A percentile compares a stretch with the other conserved stretches of the same genome.
phyloP scores from a whole-genome alignment of 2,113 vertebrate species.

The Geococcyx californianus region DNA sequence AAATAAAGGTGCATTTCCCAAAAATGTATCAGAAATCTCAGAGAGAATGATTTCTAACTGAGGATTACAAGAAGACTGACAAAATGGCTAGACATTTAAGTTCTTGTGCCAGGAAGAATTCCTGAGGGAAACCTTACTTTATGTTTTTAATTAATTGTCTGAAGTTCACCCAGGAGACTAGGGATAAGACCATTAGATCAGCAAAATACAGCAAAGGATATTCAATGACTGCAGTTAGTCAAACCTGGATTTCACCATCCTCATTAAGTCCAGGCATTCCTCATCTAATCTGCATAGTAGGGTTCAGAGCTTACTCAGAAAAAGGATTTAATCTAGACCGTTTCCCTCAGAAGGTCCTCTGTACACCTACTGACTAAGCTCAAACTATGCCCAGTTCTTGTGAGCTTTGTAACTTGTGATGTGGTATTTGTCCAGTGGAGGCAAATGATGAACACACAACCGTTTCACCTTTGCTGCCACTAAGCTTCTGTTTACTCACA shows the following conservation, averaged over 20 bases:
- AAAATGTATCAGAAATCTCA: not conserved
- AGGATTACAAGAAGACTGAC: not conserved
- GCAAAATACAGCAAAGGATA: not conserved
- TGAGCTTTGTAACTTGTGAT: not conserved
- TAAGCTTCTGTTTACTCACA: not conserved
- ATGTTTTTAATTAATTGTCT: not conserved
- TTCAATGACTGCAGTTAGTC: not conserved
- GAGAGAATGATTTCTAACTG: not conserved
- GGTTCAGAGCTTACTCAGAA: constrained; percentile 28
- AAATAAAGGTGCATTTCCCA: not conserved
- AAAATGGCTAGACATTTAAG: not conserved
- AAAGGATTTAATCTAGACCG: not conserved
- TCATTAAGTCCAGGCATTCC: not conserved
- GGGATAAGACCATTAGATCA: not conserved
- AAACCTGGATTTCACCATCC: not conserved
- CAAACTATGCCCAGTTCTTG: not conserved
- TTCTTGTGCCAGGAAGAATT: not conserved
- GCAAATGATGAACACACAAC: not conserved
- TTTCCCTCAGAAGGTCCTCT: not conserved
- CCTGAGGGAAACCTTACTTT: not conserved
- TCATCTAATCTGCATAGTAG: not conserved
- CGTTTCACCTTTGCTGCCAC: not conserved
- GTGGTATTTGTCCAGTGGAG: not conserved
- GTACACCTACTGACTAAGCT: not conserved
- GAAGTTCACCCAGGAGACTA: not conserved